These are phyloP conservation scores for Entelurus aequoreus DNA, from an alignment of 2,113 vertebrate genomes.

Conservation along the genomic window DNA sequence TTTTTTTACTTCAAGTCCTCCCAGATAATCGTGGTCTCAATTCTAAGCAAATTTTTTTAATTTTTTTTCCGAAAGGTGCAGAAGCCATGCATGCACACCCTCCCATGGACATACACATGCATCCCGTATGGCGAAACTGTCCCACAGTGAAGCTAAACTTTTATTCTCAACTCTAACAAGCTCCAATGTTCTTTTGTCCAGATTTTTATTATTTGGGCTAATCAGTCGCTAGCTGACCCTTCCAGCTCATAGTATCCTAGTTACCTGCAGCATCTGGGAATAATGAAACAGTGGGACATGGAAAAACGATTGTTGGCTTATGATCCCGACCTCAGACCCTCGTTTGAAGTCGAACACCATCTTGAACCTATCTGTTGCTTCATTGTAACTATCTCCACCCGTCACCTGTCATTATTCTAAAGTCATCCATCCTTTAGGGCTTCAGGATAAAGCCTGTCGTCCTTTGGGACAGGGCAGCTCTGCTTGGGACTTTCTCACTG, in stretches of 20 bases:
- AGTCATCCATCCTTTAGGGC: conserved; percentile 13
- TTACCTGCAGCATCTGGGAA: conserved; percentile 69
- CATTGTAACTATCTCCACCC: conserved; percentile 39
- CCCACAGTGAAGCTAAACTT: conserved; percentile 44
- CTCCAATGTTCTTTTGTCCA: conserved; percentile 11
- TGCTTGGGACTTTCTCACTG: conserved; percentile 17
- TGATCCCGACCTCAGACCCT: conserved; percentile 38
- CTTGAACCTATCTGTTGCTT: conserved; percentile 62
- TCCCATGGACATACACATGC: conserved; percentile 20
- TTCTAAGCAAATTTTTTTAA: no score
- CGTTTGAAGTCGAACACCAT: conserved; percentile 59
- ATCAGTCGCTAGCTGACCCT: conserved; percentile 53
- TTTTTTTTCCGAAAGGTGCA: neutral
- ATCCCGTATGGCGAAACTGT: conserved; percentile 33
- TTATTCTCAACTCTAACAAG: conserved; percentile 41
- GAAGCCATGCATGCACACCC: conserved; percentile 20
- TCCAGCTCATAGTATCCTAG: conserved; percentile 44
- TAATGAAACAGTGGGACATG: conserved; percentile 58
- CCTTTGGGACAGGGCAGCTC: conserved; percentile 19
- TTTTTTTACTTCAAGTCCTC: no score
- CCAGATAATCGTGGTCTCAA: no score
- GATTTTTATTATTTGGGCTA: conserved; percentile 29
- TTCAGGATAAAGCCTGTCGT: conserved; percentile 18
- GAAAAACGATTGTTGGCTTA: conserved; percentile 63
- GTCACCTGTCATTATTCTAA: conserved; percentile 46